These are phyloP conservation scores for Eueides isabella DNA, from an alignment of 1,140 invertebrate genomes.

Conservation along the genomic window DNA sequence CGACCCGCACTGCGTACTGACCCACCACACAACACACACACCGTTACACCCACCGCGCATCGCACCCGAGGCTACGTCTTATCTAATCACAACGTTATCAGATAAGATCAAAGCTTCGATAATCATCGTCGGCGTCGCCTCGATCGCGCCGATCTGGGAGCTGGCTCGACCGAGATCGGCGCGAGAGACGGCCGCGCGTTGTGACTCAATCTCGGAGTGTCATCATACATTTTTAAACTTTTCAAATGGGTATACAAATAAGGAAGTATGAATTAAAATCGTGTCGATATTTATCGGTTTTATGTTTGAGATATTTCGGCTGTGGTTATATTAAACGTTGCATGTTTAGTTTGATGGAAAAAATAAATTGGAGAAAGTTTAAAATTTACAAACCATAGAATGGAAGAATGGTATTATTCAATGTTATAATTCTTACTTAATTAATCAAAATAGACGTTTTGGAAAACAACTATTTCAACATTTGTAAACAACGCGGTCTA, in stretches of 20 bases:
- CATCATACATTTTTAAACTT: constrained; percentile 52
- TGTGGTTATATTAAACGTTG: neutral
- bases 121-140: constrained; percentile 65
- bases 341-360: neutral
- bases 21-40: constrained; percentile 21
- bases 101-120: constrained; percentile 81
- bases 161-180: constrained; percentile 54
- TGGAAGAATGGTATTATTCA: too few relatives aligned
- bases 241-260: constrained; percentile 24
- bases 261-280: constrained; percentile 4
- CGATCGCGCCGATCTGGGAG: constrained; percentile 60
- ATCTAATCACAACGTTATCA: constrained; percentile 43
- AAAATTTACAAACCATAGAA: too few relatives aligned
- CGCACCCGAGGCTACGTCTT: neutral
- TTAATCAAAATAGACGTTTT: too few relatives aligned
- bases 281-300: neutral
- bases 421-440: too few relatives aligned
- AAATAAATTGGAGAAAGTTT: neutral
- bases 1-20: constrained; percentile 67
- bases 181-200: constrained; percentile 51
- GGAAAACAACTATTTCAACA: too few relatives aligned
- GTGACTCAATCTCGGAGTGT: constrained; percentile 75
- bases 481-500: too few relatives aligned
- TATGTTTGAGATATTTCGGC: neutral
- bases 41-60: neutral